Conservation (phyloP, 2,888 invertebrate species). For the Schizotus pectinicornis region DNA sequence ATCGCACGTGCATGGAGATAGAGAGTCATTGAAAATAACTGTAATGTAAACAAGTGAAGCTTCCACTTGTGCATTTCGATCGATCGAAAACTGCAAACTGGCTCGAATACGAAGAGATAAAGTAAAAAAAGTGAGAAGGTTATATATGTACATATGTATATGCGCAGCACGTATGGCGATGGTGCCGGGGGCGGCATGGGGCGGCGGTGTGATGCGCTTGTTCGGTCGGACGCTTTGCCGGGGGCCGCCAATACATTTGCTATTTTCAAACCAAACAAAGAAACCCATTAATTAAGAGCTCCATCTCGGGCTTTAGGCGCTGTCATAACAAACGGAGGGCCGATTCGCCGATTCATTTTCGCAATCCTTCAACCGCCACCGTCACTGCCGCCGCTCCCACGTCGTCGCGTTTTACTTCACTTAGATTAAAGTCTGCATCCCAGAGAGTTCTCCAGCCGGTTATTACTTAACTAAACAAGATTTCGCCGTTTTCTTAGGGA, state of each 20-base stretch:
- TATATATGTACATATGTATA: conserved; percentile 9
- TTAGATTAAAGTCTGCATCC: no score
- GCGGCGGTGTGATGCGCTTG: conserved; percentile 48
- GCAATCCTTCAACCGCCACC: conserved; percentile 26
- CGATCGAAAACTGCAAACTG: conserved; percentile 8
- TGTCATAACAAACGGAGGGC: conserved; percentile 52
- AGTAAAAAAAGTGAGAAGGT: conserved; percentile 26
- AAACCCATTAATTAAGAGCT: conserved; percentile 59
- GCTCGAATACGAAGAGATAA: no score
- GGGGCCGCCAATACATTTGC: conserved; percentile 49
- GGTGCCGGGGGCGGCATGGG: conserved; percentile 37
- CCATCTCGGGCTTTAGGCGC: conserved; percentile 56
- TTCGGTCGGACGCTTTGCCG: conserved; percentile 53
- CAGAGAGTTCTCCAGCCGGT: no score
- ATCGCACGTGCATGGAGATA: no score
- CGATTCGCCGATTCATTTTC: conserved; percentile 38
- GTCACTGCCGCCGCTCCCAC: neutral
- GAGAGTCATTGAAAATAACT: no score
- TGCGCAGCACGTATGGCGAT: conserved; percentile 3
- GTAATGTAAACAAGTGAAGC: no score
- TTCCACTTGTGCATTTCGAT: no score
- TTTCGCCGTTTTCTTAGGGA: no score
- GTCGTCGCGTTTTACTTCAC: no score
- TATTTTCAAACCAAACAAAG: conserved; percentile 59
- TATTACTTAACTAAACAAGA: no score